Base-by-base conservation (phyloP, 2,797 vertebrate genomes). In the Eupleurogrammus muticus region DNA sequence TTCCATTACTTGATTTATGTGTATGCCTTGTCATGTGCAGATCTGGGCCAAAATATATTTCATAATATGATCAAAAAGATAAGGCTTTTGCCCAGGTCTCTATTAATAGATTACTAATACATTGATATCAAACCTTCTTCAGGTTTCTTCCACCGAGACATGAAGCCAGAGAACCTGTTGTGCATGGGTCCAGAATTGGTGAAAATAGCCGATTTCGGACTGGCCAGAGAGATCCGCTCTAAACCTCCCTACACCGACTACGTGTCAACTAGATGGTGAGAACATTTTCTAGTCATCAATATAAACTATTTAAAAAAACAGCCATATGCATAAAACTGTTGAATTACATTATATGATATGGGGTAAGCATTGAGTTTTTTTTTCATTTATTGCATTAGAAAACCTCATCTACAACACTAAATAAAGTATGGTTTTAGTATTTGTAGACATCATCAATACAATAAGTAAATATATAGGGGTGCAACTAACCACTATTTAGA, bases 81-180 rank as follows among this genome's bases (percentile, higher is more conserved):
- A 28, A 28, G 28, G 28, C 28, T 28, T n/a, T 28, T 38, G 1
- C 28, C 1, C 13, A 32, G 6, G 9, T 69, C 56, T 63, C 13
- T 21, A 12, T 28, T 53, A 44, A 42, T 32, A 40, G 1, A 9
- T 49, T 17, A 0, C 1, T 53, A 36, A 66, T 14, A 23, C 35
- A 32, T 34, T 66, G 11, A 58, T 56, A 1, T 57, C 6, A n/a
- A 64, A 16, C 16, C 75, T 46, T 73, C 24, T 57, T 0, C 76
- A 98, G 98, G 98, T 13, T 99, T 97, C 91, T 99, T 99, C 84
- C 97, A 99, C 69, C 95, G 98, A 66, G 98, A 99, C 89, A 98
- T 99, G 97, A 99, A 99, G 82, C 98, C 98, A 24, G 98, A 99
- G 91, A 99, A 99, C 68, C 92, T 99, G 85, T 92, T 99, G 34